Percentiles rank a stretch among this genome's conserved stretches.
phyloP scores from a whole-genome alignment of 1,140 invertebrate genomes.

The Holcopasites calliopsidis region DNA sequence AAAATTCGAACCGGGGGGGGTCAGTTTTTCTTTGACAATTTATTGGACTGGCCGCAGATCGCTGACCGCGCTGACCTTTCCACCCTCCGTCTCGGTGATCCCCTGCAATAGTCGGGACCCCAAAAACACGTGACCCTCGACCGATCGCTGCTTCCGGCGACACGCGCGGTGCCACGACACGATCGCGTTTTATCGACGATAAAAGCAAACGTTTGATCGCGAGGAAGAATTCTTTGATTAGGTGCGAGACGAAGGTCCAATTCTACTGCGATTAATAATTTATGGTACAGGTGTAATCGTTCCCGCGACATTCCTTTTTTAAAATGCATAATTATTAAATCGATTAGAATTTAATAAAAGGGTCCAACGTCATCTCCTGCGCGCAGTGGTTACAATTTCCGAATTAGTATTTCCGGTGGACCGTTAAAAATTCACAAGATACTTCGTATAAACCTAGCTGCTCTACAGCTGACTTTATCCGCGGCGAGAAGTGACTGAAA shows the following conservation, averaged over 20 bases:
- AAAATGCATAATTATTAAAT: no score
- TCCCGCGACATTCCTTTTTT: no score
- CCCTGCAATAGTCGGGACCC: constrained; percentile 8
- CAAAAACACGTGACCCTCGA: constrained; percentile 26
- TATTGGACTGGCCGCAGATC: constrained; percentile 56
- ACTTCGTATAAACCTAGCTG: constrained; percentile 13
- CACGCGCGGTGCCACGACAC: background rate
- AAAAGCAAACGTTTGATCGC: background rate
- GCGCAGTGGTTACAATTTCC: background rate
- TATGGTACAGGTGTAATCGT: no score
- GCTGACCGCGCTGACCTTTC: constrained; percentile 46
- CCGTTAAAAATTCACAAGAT: constrained; percentile 44
- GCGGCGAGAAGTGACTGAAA: constrained; percentile 21
- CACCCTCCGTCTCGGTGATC: background rate
- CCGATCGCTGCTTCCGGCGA: background rate
- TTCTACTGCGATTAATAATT: background rate
- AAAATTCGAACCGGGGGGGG: constrained; percentile 66
- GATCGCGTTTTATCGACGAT: constrained; percentile 19
- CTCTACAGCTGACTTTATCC: constrained; percentile 33
- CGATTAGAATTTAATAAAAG: no score
- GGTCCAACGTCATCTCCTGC: constrained; percentile 24
- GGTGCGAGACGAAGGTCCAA: background rate
- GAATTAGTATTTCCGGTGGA: constrained; percentile 16
- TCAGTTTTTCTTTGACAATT: constrained; percentile 58
- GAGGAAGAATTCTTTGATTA: no score